Base-by-base conservation (phyloP, 64 coral and sea anemone species). In the Actinia equina region DNA sequence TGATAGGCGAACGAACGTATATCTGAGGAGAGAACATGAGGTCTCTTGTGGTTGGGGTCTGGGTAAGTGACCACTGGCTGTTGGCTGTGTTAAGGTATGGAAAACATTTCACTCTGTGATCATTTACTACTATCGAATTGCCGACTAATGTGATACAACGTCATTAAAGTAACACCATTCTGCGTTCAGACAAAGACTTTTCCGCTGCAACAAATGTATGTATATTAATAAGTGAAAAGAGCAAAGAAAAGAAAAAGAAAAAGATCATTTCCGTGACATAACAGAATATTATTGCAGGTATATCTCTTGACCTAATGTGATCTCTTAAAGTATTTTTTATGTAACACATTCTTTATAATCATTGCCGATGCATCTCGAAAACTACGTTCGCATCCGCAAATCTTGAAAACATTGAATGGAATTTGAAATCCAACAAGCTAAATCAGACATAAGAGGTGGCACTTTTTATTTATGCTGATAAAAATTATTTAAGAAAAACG, bases 1-100 rank as follows among this genome's bases (percentile, higher is more conserved):
- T 85, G 88, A 93, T 93, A 37, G 94, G 94, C 1, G 85, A 85
- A 83, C 86, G 82, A 15, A 89, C 79, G 88, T 84, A 97, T 90
- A 97, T 90, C 46, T 71, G 71, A 22, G 91, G 91, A 23, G 82
- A 69, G 71, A 92, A 92, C 91, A 92, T 84, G 44, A 18, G 8
- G 55, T 81, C 44, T 79, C 63, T 1, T 42, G 12, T 44, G 77
- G 43, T 17, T 44, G n/a, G 52, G 70, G 54, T 69, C 26, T 81
- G 43, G 42, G 10, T 17, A n/a, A 20, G 69, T 79, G 77, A 81
- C 49, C 6, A 18, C 18, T 44, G 49, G 78, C 78, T 44, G 78
- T 52, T 22, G 49, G 62, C 22, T 65, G n/a, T 65, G 0, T n/a
- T 65, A 57, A 57, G 77, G 78, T 37, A 81, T 81, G 78, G 78